Conservation (phyloP, 2,888 invertebrate genomes). For the Rhodophaea formosa region DNA sequence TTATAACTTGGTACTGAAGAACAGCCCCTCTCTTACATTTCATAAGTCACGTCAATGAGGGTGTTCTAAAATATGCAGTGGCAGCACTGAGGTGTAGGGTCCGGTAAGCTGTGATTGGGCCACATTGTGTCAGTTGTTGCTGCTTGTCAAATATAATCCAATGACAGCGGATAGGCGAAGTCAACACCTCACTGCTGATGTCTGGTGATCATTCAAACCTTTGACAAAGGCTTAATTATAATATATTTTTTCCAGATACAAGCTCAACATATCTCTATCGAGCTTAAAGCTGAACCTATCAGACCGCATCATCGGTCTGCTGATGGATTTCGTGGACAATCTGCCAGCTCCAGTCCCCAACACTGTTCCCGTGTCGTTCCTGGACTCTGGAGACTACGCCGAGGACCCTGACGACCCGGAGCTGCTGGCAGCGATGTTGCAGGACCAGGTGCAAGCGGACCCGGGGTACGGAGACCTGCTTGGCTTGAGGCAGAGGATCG, state of each 20-base stretch:
- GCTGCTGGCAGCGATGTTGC: constrained; percentile 43
- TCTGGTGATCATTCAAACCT: no score
- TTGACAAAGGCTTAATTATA: no score
- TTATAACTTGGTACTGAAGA: no score
- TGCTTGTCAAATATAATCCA: no score
- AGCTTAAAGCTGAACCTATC: constrained; percentile 88
- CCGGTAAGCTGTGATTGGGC: no score
- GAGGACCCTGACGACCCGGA: constrained; percentile 59
- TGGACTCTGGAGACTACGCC: constrained; percentile 68
- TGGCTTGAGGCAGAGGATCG: constrained; percentile 65
- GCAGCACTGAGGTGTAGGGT: no score
- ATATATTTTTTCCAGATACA: constrained; percentile 77
- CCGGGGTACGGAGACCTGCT: constrained; percentile 65
- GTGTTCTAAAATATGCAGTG: no score
- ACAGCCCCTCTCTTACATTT: no score
- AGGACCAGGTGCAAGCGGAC: constrained; percentile 60
- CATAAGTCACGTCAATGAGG: no score
- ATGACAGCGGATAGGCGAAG: no score
- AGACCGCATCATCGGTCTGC: constrained; percentile 84
- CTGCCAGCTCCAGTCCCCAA: constrained; percentile 70
- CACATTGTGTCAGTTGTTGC: no score
- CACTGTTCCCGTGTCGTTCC: constrained; percentile 69
- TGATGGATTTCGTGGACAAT: constrained; percentile 83
- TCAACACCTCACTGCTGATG: no score
- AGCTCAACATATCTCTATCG: constrained; percentile 87